phyloP scores from a whole-genome alignment of 2,113 vertebrate species.

The Sciurus niger region DNA sequence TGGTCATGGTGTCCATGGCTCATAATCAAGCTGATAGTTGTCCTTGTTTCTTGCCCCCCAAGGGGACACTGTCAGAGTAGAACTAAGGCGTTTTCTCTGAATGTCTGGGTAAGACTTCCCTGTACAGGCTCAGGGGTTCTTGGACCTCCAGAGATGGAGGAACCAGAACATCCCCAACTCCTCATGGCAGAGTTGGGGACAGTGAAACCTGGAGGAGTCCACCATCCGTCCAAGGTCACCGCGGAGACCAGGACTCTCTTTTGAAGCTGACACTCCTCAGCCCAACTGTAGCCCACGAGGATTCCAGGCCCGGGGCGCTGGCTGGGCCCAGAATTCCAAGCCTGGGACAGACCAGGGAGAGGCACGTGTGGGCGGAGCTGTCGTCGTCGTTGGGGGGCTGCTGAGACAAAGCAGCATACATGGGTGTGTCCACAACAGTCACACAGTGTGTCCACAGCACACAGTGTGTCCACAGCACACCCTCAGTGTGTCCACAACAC shows the following conservation, averaged over 20 bases:
- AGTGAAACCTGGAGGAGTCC: background rate
- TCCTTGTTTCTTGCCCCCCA: background rate
- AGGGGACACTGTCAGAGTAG: background rate
- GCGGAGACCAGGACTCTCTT: background rate
- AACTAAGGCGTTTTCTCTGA: background rate
- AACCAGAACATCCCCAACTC: too few species aligned
- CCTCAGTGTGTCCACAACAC: too few species aligned
- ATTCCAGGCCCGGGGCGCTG: background rate
- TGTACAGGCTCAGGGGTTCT: background rate
- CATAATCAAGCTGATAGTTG: too few species aligned
- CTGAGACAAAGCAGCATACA: background rate
- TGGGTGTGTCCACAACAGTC: too few species aligned
- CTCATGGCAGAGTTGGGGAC: background rate
- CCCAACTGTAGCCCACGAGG: background rate
- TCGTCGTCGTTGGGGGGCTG: background rate
- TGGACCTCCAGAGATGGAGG: background rate
- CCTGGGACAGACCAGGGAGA: fast-evolving
- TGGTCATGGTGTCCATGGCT: fast-evolving
- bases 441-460: too few species aligned
- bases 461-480: too few species aligned
- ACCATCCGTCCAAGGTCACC: background rate
- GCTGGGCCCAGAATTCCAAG: background rate
- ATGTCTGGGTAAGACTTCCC: background rate
- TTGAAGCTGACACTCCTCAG: background rate
- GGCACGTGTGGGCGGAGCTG: background rate